These are phyloP conservation scores for Scophthalmus maximus DNA, from an alignment of 2,113 vertebrate species.

Conservation along the genomic window DNA sequence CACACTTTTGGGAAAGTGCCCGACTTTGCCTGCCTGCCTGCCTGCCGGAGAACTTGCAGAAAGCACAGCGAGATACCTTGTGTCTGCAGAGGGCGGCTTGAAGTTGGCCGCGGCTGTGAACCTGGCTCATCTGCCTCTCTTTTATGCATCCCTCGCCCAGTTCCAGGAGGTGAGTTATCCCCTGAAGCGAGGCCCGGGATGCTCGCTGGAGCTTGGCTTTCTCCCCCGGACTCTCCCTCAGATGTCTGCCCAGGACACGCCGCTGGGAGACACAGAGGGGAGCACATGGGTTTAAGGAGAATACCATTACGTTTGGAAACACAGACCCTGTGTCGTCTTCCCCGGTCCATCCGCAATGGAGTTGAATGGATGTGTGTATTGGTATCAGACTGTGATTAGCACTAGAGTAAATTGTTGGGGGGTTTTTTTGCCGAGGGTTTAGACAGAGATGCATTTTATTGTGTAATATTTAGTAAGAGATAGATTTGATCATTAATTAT, in stretches of 20 bases:
- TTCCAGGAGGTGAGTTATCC: conserved; percentile 81
- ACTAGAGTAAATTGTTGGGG: no score
- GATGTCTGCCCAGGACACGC: conserved; percentile 78
- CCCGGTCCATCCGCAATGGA: background rate
- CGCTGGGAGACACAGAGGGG: conserved; percentile 55
- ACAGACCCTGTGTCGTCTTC: background rate
- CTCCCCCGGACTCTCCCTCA: conserved; percentile 50
- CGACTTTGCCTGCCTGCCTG: background rate
- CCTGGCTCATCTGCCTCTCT: conserved; percentile 61
- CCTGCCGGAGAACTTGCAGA: conserved; percentile 35
- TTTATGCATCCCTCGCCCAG: conserved; percentile 80
- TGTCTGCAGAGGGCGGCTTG: conserved; percentile 82
- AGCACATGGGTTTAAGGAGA: conserved; percentile 39
- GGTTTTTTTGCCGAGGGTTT: no score
- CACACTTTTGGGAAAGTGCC: conserved; percentile 16
- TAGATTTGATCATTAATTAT: no score
- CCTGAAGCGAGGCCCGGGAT: conserved; percentile 81
- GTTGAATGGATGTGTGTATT: no score
- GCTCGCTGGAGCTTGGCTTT: conserved; percentile 75
- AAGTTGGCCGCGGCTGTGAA: conserved; percentile 81
- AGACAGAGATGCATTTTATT: no score
- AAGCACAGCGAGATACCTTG: conserved; percentile 80
- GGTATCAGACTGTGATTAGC: no score
- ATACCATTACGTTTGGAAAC: conserved; percentile 18
- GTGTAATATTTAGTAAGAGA: no score